These are phyloP conservation scores for Pinna nobilis DNA, from an alignment of 1,140 invertebrate species.

Conservation along the genomic window DNA sequence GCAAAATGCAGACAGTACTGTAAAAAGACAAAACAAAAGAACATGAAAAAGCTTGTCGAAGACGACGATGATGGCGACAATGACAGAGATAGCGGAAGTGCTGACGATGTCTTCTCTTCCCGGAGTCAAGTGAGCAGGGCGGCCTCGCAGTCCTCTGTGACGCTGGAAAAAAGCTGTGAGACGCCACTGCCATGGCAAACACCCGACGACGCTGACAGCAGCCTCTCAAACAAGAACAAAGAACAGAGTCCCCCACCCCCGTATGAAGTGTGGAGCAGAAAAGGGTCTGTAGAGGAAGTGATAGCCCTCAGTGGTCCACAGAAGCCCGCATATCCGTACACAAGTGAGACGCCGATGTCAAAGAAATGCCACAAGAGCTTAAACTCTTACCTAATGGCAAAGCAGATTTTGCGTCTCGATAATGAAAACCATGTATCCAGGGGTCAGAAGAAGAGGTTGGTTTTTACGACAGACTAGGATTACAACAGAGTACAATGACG, in stretches of 20 bases:
- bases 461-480: constrained; percentile 15
- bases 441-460: constrained; percentile 6
- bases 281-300: neutral
- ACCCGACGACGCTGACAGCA: neutral
- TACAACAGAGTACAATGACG: no score
- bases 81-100: neutral
- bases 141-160: neutral
- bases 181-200: constrained; percentile 3
- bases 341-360: neutral
- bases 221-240: neutral
- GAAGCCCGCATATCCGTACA: constrained; percentile 3
- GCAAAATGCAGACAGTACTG: constrained; percentile 55
- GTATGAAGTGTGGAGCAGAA: neutral
- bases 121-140: neutral
- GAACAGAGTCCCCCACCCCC: constrained; percentile 9
- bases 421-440: neutral
- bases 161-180: neutral
- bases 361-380: neutral
- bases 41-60: neutral
- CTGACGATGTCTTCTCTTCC: no score
- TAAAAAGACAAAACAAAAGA: constrained; percentile 30
- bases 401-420: constrained; percentile 4
- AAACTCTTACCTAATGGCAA: neutral
- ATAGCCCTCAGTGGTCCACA: neutral
- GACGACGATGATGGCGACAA: neutral